These are phyloP conservation scores for Ephydatia muelleri DNA, from an alignment of 37 sponge, comb jelly and placozoan genomes.

Conservation along the genomic window DNA sequence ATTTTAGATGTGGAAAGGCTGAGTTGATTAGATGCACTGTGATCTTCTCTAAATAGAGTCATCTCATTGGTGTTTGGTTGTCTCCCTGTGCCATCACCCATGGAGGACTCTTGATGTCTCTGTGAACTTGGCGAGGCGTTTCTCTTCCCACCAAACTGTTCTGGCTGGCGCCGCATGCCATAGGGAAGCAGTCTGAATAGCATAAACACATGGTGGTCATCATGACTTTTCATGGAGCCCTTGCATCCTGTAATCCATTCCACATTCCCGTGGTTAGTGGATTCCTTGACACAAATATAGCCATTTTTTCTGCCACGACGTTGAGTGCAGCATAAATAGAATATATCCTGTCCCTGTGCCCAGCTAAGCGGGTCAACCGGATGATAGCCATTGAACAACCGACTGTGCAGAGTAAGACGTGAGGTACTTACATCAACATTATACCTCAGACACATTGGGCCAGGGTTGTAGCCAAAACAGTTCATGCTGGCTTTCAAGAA, in stretches of 20 bases:
- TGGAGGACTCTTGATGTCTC: no score
- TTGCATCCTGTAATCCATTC: constrained; percentile 28
- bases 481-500: constrained; percentile 44
- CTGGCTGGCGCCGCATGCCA: background rate
- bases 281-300: constrained; percentile 36
- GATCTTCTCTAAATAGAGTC: no score
- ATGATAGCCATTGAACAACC: constrained; percentile 4
- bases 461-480: constrained; percentile 17
- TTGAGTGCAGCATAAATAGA: constrained; percentile 51
- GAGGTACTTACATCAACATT: constrained; percentile 16
- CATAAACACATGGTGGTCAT: constrained; percentile 12
- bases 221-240: constrained; percentile 13
- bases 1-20: no score
- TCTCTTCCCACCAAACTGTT: background rate
- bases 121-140: no score
- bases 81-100: no score
- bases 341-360: constrained; percentile 43
- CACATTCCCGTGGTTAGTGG: background rate
- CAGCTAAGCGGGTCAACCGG: constrained; percentile 21
- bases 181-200: constrained; percentile 38
- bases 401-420: constrained; percentile 36
- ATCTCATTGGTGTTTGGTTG: no score
- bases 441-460: constrained; percentile 38
- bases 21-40: no score
- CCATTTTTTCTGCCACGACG: constrained; percentile 28